Evolutionary conservation across 2,797 vertebrate genomes (phyloP), one percentile per base, ranked within the genome.

Genomic region (Emys orbicularis): DNA sequence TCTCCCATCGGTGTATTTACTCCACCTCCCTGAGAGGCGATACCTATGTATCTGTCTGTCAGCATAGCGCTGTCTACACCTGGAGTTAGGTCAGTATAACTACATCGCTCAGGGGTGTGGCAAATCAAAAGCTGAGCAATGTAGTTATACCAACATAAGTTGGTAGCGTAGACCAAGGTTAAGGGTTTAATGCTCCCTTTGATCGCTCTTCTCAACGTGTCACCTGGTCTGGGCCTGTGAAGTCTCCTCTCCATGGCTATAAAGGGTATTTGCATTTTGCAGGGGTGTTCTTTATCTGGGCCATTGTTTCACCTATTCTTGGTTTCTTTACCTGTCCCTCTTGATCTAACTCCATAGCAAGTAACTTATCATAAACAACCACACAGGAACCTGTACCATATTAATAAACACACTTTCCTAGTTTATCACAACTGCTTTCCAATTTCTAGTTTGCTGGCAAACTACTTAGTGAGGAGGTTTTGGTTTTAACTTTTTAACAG

Each of bases 381-480:
- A 7, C 57, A 59, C 59, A n/a, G 59, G 59, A 31, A 65, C 8
- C 59, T 18, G 59, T n/a, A 34, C 31, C 7, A 2, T n/a, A 34
- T 65, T 65, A 59, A 59, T 59, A 61, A 57, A 57, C 59, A 61
- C 59, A 61, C 57, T 65, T 65, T 37, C n/a, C 18, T 37, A 11
- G n/a, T 59, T 59, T 5, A 59, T 59, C 0, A 4, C 82, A 13
- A 57, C 25, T 96, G 96, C 85, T 97, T 97, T 95, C 95, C 96
- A 90, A 90, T 93, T 89, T 92, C 59, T 86, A 79, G 49, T 92
- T 96, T 89, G 88, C 95, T 96, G 96, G 97, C 94, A 95, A 93
- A 89, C 82, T 91, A 81, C 94, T 84, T 95, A 61, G 84, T 0
- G 1, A 76, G 79, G 65, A 29, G 56, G 56, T 57, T 44, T 23